Evolutionary conservation across 1,140 invertebrate species (phyloP), one percentile per base, ranked within the genome.

Genomic region (Delia radicum): DNA sequence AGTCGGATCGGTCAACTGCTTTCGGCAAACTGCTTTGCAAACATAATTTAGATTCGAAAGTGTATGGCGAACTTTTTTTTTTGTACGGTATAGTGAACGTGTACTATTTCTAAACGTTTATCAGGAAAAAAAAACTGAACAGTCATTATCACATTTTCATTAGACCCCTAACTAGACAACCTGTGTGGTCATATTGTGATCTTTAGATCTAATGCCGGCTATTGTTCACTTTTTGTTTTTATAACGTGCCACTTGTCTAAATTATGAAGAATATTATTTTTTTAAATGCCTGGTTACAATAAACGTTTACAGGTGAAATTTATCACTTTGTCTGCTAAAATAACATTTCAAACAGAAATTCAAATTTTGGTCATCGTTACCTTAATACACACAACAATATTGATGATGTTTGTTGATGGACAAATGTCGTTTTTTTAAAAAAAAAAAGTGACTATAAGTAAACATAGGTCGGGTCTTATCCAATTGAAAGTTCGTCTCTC

Each of bases 321-420:
- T 82, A 81, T 80, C 81, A 82, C 81, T 82, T 82, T 77, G 81
- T 79, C 78, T 79, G 79, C 76, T 82, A 83, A 83, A 82, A 82
- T 81, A 82, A 82, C 81, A 82, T 80, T 82, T 67, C 79, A 79
- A 80, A 82, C 79, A 78, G 77, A 79, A 82, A 82, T 79, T 83
- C 79, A 77, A 77, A 28, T 33, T n/a, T 61, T 67, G 12, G 13
- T 29, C 29, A 10, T 67, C 12, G 28, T 61, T 21, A 55, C 48
- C n/a, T 55, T 21, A 55, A 55, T 55, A 55, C 18, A 55, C 48
- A 21, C n/a, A 18, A 1, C 21, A 21, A 21, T 15, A 55, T 8
- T 55, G 48, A n/a, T 4, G n/a, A 18, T 48, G 12, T 10, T 48
- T 55, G 48, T 4, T 55, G 46, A 55, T 55, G 48, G n/a, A 21